phyloP scores from a whole-genome alignment of 1,140 invertebrate genomes.

The Pygmarrhopalites habei region DNA sequence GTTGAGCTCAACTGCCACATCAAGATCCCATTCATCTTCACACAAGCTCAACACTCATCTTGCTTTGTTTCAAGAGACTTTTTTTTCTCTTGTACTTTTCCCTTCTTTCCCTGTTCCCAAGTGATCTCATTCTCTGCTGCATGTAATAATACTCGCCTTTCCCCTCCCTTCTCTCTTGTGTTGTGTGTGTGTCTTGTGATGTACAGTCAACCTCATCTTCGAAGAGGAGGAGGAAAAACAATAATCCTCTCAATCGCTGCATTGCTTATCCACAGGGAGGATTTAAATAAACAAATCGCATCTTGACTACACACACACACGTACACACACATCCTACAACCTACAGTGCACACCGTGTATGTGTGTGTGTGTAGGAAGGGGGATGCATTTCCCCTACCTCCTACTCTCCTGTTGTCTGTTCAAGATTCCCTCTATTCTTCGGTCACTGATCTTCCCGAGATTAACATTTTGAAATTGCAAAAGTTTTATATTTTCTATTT shows the following conservation, averaged over 20 bases:
- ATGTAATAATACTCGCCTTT: background rate
- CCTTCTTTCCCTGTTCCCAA: background rate
- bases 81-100: background rate
- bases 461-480: no score
- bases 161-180: background rate
- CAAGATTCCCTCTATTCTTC: no score
- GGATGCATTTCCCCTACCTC: no score
- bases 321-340: no score
- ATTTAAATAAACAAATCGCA: background rate
- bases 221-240: background rate
- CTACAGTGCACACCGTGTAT: no score
- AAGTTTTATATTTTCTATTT: no score
- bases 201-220: background rate
- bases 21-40: slow-evolving; percentile 24
- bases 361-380: no score
- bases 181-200: background rate
- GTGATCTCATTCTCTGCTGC: background rate
- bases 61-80: slow-evolving; percentile 14
- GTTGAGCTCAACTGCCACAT: slow-evolving; percentile 23
- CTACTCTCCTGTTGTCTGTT: no score
- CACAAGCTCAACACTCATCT: slow-evolving; percentile 18
- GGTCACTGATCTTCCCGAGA: no score
- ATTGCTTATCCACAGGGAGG: background rate
- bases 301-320: no score
- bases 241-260: background rate